Conservation (phyloP, 1,140 invertebrate species). For the Batillaria attramentaria region DNA sequence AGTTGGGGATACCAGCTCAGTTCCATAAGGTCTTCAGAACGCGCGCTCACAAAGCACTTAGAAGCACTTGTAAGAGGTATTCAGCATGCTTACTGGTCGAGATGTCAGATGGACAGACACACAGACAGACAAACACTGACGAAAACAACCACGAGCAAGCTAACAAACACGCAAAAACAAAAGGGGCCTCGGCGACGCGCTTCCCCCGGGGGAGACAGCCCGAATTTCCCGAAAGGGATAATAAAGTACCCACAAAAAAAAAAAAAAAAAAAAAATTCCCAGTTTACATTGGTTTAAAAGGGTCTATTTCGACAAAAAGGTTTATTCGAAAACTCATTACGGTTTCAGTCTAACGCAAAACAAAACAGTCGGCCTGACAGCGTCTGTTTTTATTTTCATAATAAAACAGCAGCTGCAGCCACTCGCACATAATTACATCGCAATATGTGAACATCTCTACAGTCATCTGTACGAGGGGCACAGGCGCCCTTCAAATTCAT, state of each 20-base stretch:
- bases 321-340: too few species aligned
- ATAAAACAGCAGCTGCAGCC: too few species aligned
- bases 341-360: too few species aligned
- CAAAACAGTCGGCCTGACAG: too few species aligned
- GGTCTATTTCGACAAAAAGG: background rate
- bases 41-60: background rate
- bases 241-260: background rate
- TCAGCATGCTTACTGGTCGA: too few species aligned
- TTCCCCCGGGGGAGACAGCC: background rate
- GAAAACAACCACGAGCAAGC: background rate
- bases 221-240: background rate
- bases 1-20: background rate
- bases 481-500: too few species aligned
- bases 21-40: background rate
- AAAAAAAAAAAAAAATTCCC: background rate
- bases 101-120: background rate
- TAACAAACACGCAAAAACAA: background rate
- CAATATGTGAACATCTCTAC: too few species aligned
- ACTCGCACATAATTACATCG: too few species aligned
- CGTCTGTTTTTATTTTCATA: too few species aligned
- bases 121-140: background rate
- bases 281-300: background rate
- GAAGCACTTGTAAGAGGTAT: background rate
- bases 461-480: too few species aligned
- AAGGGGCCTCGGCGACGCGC: background rate